phyloP scores from a whole-genome alignment of 2,113 vertebrate genomes.

The Taxidea taxus region DNA sequence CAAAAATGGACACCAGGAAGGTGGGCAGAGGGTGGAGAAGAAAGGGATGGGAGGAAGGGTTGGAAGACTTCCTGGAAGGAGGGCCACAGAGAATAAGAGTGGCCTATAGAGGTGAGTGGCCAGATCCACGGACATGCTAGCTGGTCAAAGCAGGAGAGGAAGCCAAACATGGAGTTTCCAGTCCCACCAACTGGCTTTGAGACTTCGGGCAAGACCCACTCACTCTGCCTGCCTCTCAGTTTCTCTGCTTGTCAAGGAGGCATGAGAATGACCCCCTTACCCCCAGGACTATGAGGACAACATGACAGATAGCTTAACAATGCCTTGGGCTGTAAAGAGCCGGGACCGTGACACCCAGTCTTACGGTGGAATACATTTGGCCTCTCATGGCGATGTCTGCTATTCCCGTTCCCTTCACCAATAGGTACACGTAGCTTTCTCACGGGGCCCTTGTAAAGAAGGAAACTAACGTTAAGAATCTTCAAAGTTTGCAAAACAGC shows the following conservation, averaged over 20 bases:
- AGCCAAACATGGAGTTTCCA: accelerated
- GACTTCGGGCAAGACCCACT: not conserved
- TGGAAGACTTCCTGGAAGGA: not conserved
- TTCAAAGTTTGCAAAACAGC: not conserved
- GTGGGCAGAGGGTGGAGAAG: not conserved
- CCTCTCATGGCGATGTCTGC: accelerated
- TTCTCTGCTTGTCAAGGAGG: not conserved
- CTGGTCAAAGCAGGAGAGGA: not conserved
- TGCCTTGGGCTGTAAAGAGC: not conserved
- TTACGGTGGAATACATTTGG: accelerated
- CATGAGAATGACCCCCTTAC: not conserved
- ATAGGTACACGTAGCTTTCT: accelerated
- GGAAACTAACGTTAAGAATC: not conserved
- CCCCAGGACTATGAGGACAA: not conserved
- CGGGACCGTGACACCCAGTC: accelerated
- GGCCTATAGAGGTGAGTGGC: not conserved
- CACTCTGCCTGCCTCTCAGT: not conserved
- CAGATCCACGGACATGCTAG: accelerated
- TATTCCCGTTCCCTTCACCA: too few relatives aligned
- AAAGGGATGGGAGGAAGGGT: not conserved
- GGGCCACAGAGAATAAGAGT: not conserved
- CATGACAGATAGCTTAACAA: not conserved
- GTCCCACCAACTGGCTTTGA: not conserved
- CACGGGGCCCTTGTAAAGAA: not conserved
- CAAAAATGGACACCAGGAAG: not conserved